Evolutionary conservation across 2,113 vertebrate genomes (phyloP).

Genomic region (Plecotus auritus): DNA sequence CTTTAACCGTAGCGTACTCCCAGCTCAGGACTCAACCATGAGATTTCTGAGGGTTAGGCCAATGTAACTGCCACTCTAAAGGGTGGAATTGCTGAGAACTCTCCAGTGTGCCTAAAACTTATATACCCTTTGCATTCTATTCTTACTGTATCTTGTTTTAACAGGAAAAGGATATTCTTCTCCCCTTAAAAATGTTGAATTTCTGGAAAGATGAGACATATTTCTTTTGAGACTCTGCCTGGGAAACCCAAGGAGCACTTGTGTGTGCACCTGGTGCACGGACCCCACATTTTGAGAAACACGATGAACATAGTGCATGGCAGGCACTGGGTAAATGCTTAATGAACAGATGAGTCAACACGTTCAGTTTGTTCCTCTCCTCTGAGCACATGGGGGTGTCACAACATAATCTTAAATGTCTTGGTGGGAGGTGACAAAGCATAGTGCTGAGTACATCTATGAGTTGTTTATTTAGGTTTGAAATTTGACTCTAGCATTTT

Average conservation of each 20-base stretch:
- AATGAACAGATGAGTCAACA: neutral
- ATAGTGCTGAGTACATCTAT: neutral
- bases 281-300: neutral
- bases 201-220: neutral
- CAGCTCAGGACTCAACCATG: neutral
- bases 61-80: neutral
- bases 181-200: neutral
- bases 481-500: neutral
- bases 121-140: neutral
- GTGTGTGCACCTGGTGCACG: neutral
- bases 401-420: neutral
- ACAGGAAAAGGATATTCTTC: neutral
- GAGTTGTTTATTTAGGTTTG: neutral
- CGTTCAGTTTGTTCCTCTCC: neutral
- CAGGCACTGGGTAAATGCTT: neutral
- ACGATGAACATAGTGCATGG: neutral
- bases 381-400: neutral
- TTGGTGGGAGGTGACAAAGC: neutral
- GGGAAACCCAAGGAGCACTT: neutral
- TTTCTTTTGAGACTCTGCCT: neutral
- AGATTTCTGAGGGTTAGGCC: neutral
- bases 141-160: neutral
- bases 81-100: neutral
- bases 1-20: neutral
- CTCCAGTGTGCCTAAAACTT: neutral